Evolutionary conservation across 2,113 vertebrate genomes (phyloP), one percentile per base, ranked within the genome.

Genomic region (Melanocharis versteri): DNA sequence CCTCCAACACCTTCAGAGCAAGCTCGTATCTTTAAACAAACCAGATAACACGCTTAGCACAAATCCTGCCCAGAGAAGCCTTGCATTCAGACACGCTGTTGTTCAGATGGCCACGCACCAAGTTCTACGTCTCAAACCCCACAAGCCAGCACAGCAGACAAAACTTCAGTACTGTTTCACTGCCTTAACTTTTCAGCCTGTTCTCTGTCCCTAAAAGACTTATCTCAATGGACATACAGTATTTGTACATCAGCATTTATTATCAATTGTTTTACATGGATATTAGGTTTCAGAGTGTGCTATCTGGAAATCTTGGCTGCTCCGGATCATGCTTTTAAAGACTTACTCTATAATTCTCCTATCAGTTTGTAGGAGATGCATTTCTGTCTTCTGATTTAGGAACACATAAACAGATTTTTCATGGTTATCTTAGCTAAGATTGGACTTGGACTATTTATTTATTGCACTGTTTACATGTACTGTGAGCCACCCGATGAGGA

Each of bases 381-480:
- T 77, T 91, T 94, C 81, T 85, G 77, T 66, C 47, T 64, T 91
- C 65, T 62, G 62, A 87, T 90, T 94, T 60, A 90, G 47, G 93
- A 92, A 88, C 2, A 1, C 37, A 70, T 64, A 89, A 94, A 94
- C 87, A 68, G 51, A 80, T 83, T 90, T 90, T 70, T 81, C 40
- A 77, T 48, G 19, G 61, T 66, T 80, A 88, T 95, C 85, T 94
- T 56, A 54, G 15, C 85, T 56, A 87, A 64, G 65, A 75, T 6
- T 54, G 37, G 65, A 91, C 69, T 75, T 87, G 39, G n/a, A 77
- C 39, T 78, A 90, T 73, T 94, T 95, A 94, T 94, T 93, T 94
- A 93, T 31, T 94, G 62, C 39, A 48, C 31, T 94, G 87, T 83
- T 94, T 93, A 93, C 22, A 33, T 65, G 64, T 62, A 90, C 75